These are phyloP conservation scores for Gorsachius goisagi DNA, from an alignment of 2,113 vertebrate species.

Conservation along the genomic window DNA sequence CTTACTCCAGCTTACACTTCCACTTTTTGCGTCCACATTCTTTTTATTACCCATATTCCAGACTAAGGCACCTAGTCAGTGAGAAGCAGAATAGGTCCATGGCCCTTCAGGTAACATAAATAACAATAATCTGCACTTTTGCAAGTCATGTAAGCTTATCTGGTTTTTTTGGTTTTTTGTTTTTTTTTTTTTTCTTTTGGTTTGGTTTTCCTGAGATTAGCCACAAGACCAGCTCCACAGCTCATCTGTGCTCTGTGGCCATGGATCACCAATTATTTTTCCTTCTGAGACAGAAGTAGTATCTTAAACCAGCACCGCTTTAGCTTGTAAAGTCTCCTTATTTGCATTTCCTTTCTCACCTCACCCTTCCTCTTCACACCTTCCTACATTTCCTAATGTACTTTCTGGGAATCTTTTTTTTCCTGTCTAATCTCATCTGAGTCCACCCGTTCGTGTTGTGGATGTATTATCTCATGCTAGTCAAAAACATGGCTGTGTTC, in stretches of 20 bases:
- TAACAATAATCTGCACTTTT: neutral
- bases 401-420: neutral
- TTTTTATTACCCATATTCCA: neutral
- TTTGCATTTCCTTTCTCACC: constrained; percentile 38
- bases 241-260: neutral
- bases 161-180: too few relatives aligned
- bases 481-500: constrained; percentile 1
- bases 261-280: neutral
- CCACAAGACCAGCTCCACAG: neutral
- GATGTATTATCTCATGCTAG: neutral
- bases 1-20: neutral
- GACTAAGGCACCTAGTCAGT: neutral
- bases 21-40: neutral
- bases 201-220: neutral
- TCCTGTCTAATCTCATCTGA: neutral
- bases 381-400: constrained; percentile 51
- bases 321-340: neutral
- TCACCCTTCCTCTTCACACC: constrained; percentile 46
- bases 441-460: neutral
- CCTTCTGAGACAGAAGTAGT: neutral
- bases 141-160: neutral
- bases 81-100: neutral
- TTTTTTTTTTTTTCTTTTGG: neutral
- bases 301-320: neutral
- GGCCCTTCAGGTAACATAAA: neutral